Percentiles rank a stretch among this genome's conserved stretches.
phyloP scores from a whole-genome alignment of 2,888 invertebrate genomes.

The Drosophila tanythrix region DNA sequence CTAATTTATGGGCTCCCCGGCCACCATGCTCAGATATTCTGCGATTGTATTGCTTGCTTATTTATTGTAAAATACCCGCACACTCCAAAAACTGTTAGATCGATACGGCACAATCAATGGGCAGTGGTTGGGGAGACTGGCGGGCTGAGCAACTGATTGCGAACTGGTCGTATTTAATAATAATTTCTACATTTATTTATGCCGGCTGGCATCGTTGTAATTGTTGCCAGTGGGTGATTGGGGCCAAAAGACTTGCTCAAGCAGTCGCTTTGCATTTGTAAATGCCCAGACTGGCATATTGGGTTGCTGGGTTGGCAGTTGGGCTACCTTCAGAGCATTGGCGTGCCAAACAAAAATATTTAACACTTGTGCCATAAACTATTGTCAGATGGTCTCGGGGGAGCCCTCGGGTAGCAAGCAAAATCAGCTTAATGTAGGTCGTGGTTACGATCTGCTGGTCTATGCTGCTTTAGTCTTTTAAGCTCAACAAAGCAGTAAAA shows the following conservation, averaged over 20 bases:
- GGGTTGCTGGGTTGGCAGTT: conserved; percentile 12
- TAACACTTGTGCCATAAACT: conserved; percentile 77
- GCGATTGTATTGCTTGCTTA: conserved; percentile 54
- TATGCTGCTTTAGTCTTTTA: not conserved
- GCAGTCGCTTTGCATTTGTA: conserved; percentile 58
- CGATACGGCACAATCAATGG: conserved; percentile 65
- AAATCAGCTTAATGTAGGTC: conserved; percentile 63
- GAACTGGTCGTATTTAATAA: conserved; percentile 76
- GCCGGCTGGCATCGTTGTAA: conserved; percentile 68
- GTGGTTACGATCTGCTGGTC: conserved; percentile 35
- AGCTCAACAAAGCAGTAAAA: conserved; percentile 17
- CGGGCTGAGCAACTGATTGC: conserved; percentile 41
- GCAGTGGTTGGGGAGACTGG: not conserved
- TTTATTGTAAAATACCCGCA: conserved; percentile 74
- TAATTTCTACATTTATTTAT: conserved; percentile 77
- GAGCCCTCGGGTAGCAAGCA: conserved; percentile 10
- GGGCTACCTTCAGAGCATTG: conserved; percentile 49
- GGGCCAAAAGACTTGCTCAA: conserved; percentile 49
- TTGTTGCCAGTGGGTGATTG: conserved; percentile 52
- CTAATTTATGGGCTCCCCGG: conserved; percentile 59
- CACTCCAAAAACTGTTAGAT: conserved; percentile 69
- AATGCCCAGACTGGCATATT: conserved; percentile 32
- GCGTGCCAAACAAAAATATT: conserved; percentile 79
- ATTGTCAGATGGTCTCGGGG: conserved; percentile 63
- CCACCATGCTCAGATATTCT: conserved; percentile 29